These are phyloP conservation scores for Stegastes partitus DNA, from an alignment of 2,113 vertebrate genomes.

Conservation along the genomic window DNA sequence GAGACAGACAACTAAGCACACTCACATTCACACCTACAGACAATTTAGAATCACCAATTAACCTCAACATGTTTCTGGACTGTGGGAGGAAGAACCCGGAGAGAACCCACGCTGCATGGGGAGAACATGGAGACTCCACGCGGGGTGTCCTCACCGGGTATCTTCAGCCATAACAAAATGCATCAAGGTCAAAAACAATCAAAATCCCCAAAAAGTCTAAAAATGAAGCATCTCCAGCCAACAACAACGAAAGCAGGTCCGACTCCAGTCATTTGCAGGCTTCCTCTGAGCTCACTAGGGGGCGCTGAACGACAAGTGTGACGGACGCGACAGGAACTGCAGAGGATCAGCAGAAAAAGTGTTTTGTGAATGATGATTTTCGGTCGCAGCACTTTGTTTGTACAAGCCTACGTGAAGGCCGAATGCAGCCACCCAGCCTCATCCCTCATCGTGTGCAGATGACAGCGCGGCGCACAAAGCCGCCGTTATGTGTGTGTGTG, in stretches of 20 bases:
- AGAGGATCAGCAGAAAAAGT: background rate
- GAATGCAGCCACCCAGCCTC: slow-evolving; percentile 19
- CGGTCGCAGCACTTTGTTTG: slow-evolving; percentile 28
- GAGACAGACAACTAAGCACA: too few species aligned
- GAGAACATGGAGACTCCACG: too few species aligned
- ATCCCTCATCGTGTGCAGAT: slow-evolving; percentile 39
- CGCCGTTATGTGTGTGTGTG: slow-evolving; percentile 31
- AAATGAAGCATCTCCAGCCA: background rate
- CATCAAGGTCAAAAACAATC: too few species aligned
- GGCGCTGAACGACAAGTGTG: slow-evolving; percentile 55
- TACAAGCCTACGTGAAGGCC: slow-evolving; percentile 1
- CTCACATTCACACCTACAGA: too few species aligned
- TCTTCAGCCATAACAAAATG: too few species aligned
- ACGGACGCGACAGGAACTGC: background rate
- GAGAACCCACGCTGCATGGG: too few species aligned
- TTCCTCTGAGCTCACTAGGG: slow-evolving; percentile 60
- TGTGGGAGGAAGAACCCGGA: too few species aligned
- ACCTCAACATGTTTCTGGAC: too few species aligned
- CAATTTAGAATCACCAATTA: too few species aligned
- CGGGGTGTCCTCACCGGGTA: too few species aligned
- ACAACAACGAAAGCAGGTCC: too few species aligned
- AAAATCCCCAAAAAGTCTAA: too few species aligned
- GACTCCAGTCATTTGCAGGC: slow-evolving; percentile 1
- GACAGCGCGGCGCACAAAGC: slow-evolving; percentile 26
- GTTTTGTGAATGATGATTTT: slow-evolving; percentile 23